These are phyloP conservation scores for Ceratosolen solmsi DNA, from an alignment of 1,140 invertebrate genomes.

Conservation along the genomic window DNA sequence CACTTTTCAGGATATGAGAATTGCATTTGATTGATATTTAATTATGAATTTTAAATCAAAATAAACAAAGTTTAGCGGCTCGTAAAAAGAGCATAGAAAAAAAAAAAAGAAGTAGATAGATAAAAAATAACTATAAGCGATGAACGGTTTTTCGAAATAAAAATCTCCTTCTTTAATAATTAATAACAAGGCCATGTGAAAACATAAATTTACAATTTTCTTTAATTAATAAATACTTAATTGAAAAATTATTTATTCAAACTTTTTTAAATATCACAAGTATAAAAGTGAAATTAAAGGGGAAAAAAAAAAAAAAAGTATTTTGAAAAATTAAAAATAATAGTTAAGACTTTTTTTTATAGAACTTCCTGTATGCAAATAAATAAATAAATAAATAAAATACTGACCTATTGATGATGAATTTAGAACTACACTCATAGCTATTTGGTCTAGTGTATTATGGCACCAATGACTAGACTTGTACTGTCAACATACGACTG, in stretches of 20 bases:
- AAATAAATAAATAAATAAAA: not conserved
- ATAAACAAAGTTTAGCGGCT: not conserved
- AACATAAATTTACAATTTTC: too few species aligned
- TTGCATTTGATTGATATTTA: slow-evolving; percentile 66
- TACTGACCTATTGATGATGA: slow-evolving; percentile 30
- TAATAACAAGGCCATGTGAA: too few species aligned
- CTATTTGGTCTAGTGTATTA: not conserved
- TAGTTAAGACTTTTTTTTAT: too few species aligned
- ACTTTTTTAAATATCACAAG: slow-evolving; percentile 83
- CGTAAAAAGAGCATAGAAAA: not conserved
- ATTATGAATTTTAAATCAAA: not conserved
- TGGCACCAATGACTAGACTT: not conserved
- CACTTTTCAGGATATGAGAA: not conserved
- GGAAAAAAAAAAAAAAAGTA: not conserved
- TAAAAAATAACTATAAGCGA: not conserved
- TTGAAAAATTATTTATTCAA: too few species aligned
- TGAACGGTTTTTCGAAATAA: too few species aligned
- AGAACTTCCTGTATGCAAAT: not conserved
- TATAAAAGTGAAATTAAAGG: slow-evolving; percentile 90
- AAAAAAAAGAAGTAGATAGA: not conserved
- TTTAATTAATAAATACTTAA: too few species aligned
- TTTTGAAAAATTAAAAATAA: not conserved
- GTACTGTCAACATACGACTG: not conserved
- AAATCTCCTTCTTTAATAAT: not conserved
- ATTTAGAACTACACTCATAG: slow-evolving; percentile 19